Percentiles rank a stretch among this genome's conserved stretches.
These are phyloP conservation scores for Notoglanidium macrostoma DNA, from an alignment of 2,797 vertebrate genomes.

Conservation along the genomic window DNA sequence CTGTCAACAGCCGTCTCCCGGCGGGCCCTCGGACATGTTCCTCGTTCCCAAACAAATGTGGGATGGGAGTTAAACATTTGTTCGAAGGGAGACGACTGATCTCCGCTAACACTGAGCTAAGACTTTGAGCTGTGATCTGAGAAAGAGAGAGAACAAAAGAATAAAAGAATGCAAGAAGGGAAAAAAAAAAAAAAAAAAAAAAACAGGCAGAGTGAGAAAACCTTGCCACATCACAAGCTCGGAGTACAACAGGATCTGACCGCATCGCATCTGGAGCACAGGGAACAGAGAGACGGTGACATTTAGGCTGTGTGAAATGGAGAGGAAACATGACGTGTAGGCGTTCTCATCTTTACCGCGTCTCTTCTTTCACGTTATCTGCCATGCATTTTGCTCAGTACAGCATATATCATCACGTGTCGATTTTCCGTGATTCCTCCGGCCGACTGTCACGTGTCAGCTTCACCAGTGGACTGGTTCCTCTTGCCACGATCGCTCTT, in stretches of 20 bases:
- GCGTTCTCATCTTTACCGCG: slow-evolving; percentile 21
- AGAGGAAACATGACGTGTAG: slow-evolving; percentile 39
- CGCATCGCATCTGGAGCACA: slow-evolving; percentile 36
- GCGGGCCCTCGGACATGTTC: slow-evolving; percentile 42
- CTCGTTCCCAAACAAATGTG: slow-evolving; percentile 55
- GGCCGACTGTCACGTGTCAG: neutral
- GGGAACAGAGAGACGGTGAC: neutral
- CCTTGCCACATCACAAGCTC: slow-evolving; percentile 35
- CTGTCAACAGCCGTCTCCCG: slow-evolving; percentile 47
- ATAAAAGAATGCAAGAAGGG: neutral
- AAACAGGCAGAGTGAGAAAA: slow-evolving; percentile 9
- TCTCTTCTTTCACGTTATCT: neutral
- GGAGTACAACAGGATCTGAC: slow-evolving; percentile 31
- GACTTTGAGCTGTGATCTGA: slow-evolving; percentile 33
- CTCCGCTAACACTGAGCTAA: slow-evolving; percentile 35
- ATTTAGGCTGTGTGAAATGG: slow-evolving; percentile 44
- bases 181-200: neutral
- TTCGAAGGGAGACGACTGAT: slow-evolving; percentile 50
- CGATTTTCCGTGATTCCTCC: neutral
- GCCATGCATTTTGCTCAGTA: neutral
- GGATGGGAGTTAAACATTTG: slow-evolving; percentile 57
- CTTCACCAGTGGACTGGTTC: neutral
- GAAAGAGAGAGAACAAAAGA: slow-evolving; percentile 17
- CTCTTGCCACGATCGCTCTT: neutral
- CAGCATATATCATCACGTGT: neutral